A percentile compares a stretch with the other conserved stretches of the same genome.
Conservation (phyloP, 2,113 vertebrate genomes). For the Lethenteron reissneri region DNA sequence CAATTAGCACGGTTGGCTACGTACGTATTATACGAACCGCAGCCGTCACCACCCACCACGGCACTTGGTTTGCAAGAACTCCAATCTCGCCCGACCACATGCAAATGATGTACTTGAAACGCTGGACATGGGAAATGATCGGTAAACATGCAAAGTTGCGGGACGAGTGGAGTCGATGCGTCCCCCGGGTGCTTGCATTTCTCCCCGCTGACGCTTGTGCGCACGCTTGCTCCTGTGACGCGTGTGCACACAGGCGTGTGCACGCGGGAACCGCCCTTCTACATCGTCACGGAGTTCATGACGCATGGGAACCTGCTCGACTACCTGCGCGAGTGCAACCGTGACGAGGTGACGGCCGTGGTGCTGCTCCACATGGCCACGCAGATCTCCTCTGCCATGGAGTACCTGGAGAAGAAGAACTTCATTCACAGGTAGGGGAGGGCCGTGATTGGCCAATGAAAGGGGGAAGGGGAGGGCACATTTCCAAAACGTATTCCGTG, state of each 20-base stretch:
- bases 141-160: background rate
- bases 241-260: slow-evolving; percentile 46
- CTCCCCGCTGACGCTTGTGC: too few species aligned
- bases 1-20: too few species aligned
- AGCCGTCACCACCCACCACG: background rate
- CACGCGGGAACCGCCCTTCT: slow-evolving; percentile 84
- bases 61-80: background rate
- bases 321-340: slow-evolving; percentile 77
- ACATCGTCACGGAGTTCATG: slow-evolving; percentile 99
- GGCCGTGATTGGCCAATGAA: too few species aligned
- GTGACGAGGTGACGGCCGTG: slow-evolving; percentile 80
- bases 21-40: too few species aligned
- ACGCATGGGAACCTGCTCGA: slow-evolving; percentile 84
- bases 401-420: slow-evolving; percentile 96
- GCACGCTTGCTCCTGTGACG: too few species aligned
- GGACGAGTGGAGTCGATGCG: too few species aligned
- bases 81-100: background rate
- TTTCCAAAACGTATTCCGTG: too few species aligned
- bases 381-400: slow-evolving; percentile 97
- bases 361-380: slow-evolving; percentile 97
- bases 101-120: background rate
- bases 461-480: too few species aligned
- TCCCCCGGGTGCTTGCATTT: too few species aligned
- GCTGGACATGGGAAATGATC: background rate
- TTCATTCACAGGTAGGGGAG: slow-evolving; percentile 70